These are phyloP conservation scores for Hypomecis punctinalis DNA, from an alignment of 2,888 invertebrate genomes.

Conservation along the genomic window DNA sequence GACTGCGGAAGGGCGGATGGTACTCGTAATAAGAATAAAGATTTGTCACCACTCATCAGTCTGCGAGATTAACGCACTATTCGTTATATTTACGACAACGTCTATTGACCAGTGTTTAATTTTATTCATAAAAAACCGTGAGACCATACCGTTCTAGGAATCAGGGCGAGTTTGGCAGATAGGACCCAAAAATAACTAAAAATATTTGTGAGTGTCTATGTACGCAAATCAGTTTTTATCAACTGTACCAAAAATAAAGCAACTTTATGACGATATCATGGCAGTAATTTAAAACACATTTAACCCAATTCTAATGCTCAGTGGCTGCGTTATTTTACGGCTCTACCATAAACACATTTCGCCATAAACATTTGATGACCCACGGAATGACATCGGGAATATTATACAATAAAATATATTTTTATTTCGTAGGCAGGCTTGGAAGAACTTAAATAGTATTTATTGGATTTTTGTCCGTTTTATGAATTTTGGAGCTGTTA, in stretches of 20 bases:
- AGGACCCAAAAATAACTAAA: no score
- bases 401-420: slow-evolving; percentile 47
- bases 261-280: slow-evolving; percentile 16
- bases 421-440: slow-evolving; percentile 35
- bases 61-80: no score
- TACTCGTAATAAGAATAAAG: no score
- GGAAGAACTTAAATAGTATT: slow-evolving; percentile 17
- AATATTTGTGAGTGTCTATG: no score
- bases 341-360: slow-evolving; percentile 44
- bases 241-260: slow-evolving; percentile 5
- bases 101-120: no score
- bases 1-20: no score
- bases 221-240: background rate
- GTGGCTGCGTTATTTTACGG: slow-evolving; percentile 41
- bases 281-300: slow-evolving; percentile 34
- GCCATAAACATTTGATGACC: slow-evolving; percentile 49
- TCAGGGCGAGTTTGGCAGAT: no score
- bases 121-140: no score
- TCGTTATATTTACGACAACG: no score
- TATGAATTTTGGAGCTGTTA: background rate
- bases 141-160: no score
- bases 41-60: no score
- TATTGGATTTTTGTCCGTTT: background rate
- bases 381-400: slow-evolving; percentile 44
- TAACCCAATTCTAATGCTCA: slow-evolving; percentile 33